Evolutionary conservation across 2,113 vertebrate genomes (phyloP), one percentile per base, ranked within the genome.

Genomic region (Tretioscincus oriximinensis): DNA sequence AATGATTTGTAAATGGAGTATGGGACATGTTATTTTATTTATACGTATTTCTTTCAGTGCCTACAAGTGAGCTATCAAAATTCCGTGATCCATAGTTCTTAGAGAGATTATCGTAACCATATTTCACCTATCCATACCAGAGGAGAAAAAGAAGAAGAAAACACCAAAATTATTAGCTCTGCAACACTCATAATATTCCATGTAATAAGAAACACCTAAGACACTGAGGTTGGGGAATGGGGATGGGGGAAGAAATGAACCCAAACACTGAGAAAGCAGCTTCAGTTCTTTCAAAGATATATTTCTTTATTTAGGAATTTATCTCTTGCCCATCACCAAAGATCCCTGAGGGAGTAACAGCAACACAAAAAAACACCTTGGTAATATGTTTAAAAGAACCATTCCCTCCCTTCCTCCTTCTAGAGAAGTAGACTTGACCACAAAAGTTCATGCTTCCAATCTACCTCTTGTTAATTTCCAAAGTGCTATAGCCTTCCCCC

Each of bases 51-150:
- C n/a, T 31, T 47, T 24, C 63, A 81, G 5, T 41, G 7, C 26
- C 29, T 58, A 67, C 22, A 58, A 65, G 76, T 69, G n/a, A 60
- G 41, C 73, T 1, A n/a, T 64, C 49, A 60, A 74, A 16, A n/a
- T 45, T 76, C 67, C 66, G n/a, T 78, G 49, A 60, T 78, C 66
- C 66, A 69, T 81, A 41, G 51, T 61, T 26, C 16, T 60, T 64
- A 69, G 75, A n/a, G 35, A 73, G 60, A 20, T 29, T 61, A 73
- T 35, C 24, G 29, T 69, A 61, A 54, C 73, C 26, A 76, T 54
- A 76, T 61, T 81, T 71, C 35, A 71, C 63, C 61, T 71, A 26
- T 70, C 73, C 31, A 24, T 69, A 74, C 67, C 49, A 81, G 47
- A 68, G 76, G 26, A 9, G 18, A 68, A 20, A 2, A 26, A 75